Evolutionary conservation across 2,113 vertebrate genomes (phyloP), one percentile per base, ranked within the genome.

Genomic region (Mohoua ochrocephala): DNA sequence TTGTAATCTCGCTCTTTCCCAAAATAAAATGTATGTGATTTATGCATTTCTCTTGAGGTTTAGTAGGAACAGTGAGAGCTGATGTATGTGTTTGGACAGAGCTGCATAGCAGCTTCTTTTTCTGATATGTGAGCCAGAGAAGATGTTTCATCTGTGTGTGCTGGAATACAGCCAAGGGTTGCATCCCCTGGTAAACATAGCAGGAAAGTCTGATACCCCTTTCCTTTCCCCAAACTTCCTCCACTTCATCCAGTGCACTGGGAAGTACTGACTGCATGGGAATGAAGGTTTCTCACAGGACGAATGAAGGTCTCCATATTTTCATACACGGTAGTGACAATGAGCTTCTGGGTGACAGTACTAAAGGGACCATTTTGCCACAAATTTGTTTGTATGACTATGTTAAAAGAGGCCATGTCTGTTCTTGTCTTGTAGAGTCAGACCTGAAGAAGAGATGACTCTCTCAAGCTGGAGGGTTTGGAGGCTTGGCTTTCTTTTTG

Each of bases 1-100:
- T 96, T 93, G 82, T 77, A 95, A 88, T 86, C 54, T 59, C 70
- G 67, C 39, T 91, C 82, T 93, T 96, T 96, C 90, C 63, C 22
- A 77, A 85, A 96, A 96, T 94, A 85, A 90, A 95, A 69, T 47
- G 11, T 37, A 21, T 82, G 28, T 61, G 76, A 84, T 71, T 74
- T 95, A 94, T 64, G 30, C 81, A n/a, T 84, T 95, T 89, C 87
- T 89, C 87, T 82, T 30, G 19, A 65, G 42, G n/a, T 83, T 94
- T 65, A 73, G 81, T 53, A 57, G 87, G 78, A 96, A 15, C 54
- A 74, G 20, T 87, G 70, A 80, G 67, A 76, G 33, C 41, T 96
- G 89, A 67, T 70, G 27, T 86, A 83, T 65, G 39, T 35, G 24
- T 83, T 95, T 85, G 50, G 52, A 81, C 0, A 2, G 53, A 80